Evolutionary conservation across 2,113 vertebrate species (phyloP), one percentile per base, ranked within the genome.

Genomic region (Engystomops pustulosus): DNA sequence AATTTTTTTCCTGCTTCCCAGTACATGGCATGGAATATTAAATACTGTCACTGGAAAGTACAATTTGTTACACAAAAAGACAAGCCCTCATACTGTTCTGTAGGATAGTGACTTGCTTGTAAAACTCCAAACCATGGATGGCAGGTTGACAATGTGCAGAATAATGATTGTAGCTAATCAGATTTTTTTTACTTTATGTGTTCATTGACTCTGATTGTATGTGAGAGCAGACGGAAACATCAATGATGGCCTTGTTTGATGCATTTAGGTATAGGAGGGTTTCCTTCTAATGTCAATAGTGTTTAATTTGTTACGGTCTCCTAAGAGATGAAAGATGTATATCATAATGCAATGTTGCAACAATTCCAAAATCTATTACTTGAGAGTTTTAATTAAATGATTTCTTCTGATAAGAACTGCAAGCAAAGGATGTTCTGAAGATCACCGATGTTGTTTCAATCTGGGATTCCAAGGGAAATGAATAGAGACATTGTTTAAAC

Each of bases 351-450:
- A 41, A 4, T 38, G n/a, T 58, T 60, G 41, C 75, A 58, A 20
- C 32, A 78, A 36, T 77, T 38, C 45, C 30, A 58, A 58, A 78
- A 78, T 25, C 34, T 78, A 60, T 77, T 81, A 69, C 65, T 74
- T 11, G 62, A 34, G 71, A 41, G 68, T 32, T 83, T 41, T 83
- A 74, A 74, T 60, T 75, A 62, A 76, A 83, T 62, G 69, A 83
- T 75, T 65, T n/a, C 36, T 83, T 83, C 23, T 3, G 32, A 23
- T 45, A 72, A 65, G 47, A 41, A 47, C 51, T 83, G 53, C 70
- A 83, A 75, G 81, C 69, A 75, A 75, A 65, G 17, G 32, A 47
- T 18, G 25, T 49, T 75, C 55, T 36, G 38, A 49, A 47, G 70
- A 62, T 75, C 49, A 36, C 30, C 69, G 23, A 38, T 15, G 18